A percentile compares a stretch with the other conserved stretches of the same genome.
These are phyloP conservation scores for Tillus elongatus DNA, from an alignment of 2,888 invertebrate genomes.

Conservation along the genomic window DNA sequence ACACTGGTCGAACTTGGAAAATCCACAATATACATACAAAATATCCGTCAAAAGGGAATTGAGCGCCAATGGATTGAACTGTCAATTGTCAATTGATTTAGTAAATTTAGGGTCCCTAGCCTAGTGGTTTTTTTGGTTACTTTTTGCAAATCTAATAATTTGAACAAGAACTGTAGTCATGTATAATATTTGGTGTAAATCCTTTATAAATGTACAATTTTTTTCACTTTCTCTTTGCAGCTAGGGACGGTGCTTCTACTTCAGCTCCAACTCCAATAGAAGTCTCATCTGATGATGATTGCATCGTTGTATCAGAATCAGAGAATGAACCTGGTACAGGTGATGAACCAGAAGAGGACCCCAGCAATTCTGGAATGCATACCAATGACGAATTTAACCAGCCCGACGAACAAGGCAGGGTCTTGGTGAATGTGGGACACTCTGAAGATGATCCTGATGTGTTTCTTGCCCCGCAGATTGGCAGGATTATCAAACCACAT, in stretches of 20 bases:
- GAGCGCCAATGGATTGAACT: too few relatives aligned
- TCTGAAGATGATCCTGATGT: conserved; percentile 84
- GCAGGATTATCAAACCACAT: conserved; percentile 88
- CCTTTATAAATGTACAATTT: too few relatives aligned
- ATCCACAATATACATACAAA: too few relatives aligned
- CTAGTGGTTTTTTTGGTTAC: too few relatives aligned
- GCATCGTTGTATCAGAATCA: conserved; percentile 77
- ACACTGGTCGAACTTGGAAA: too few relatives aligned
- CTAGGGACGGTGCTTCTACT: conserved; percentile 12
- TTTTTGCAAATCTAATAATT: too few relatives aligned
- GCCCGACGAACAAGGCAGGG: conserved; percentile 84
- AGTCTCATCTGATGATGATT: conserved; percentile 71
- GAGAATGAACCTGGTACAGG: conserved; percentile 66
- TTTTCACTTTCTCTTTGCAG: conserved; percentile 8
- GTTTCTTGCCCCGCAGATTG: conserved; percentile 84
- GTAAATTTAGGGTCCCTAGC: too few relatives aligned
- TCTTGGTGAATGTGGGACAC: conserved; percentile 89
- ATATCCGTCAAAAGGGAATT: too few relatives aligned
- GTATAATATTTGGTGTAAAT: too few relatives aligned
- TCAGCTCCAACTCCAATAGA: conserved; percentile 54
- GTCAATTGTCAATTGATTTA: too few relatives aligned
- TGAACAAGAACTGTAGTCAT: too few relatives aligned
- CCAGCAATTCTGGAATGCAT: conserved; percentile 83
- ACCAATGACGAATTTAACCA: conserved; percentile 87
- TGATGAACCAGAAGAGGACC: conserved; percentile 81